Evolutionary conservation across 2,797 vertebrate genomes (phyloP).

Genomic region (Crenuchus spilurus): DNA sequence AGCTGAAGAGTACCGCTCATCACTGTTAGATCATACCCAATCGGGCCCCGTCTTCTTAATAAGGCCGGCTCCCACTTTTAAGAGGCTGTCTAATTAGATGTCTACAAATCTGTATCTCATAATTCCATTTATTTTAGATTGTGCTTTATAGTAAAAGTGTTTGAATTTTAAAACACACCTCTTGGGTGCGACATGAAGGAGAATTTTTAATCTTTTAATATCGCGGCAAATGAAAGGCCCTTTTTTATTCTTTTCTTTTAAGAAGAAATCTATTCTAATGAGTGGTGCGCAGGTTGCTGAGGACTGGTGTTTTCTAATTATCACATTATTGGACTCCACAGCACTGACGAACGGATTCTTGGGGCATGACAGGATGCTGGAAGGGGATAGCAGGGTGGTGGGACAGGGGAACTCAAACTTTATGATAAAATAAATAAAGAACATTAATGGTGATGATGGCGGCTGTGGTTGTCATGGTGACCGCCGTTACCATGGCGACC

Average conservation of each 20-base stretch:
- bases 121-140: conserved; percentile 80
- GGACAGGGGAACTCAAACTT: background rate
- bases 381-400: background rate
- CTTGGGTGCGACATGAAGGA: conserved; percentile 81
- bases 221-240: conserved; percentile 77
- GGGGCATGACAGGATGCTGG: conserved; percentile 37
- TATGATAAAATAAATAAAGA: conserved; percentile 34
- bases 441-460: conserved; percentile 78
- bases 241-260: conserved; percentile 36
- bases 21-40: background rate
- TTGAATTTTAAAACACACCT: conserved; percentile 84
- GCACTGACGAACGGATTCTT: conserved; percentile 78
- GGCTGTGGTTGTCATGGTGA: conserved; percentile 76
- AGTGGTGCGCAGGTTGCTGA: conserved; percentile 77
- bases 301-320: conserved; percentile 86
- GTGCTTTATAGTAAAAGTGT: conserved; percentile 81
- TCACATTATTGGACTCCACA: conserved; percentile 75
- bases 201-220: conserved; percentile 81
- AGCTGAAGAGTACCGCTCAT: background rate
- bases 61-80: conserved; percentile 64
- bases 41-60: conserved; percentile 46
- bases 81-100: conserved; percentile 77
- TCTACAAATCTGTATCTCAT: conserved; percentile 78
- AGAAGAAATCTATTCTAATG: conserved; percentile 77
- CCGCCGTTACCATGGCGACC: conserved; percentile 78